Evolutionary conservation across 2,113 vertebrate species (phyloP).

Genomic region (Narcine bancroftii): DNA sequence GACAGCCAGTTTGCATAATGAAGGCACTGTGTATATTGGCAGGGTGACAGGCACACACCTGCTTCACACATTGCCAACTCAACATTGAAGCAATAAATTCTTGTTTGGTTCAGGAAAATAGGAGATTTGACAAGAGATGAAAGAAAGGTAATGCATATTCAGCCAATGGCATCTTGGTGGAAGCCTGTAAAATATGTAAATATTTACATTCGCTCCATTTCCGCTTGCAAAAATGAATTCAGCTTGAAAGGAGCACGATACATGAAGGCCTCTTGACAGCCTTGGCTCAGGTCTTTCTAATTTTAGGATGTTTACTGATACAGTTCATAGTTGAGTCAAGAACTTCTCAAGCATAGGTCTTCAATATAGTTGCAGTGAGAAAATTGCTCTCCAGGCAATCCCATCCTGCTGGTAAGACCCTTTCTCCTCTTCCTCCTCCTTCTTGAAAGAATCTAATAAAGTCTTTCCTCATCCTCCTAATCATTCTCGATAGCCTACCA

Average conservation of each 20-base stretch:
- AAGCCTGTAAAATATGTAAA: background rate
- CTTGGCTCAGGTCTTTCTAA: background rate
- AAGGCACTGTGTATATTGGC: background rate
- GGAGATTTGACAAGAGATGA: background rate
- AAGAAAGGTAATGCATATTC: background rate
- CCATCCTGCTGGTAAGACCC: background rate
- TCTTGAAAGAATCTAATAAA: background rate
- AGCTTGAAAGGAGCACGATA: background rate
- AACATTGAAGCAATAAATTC: background rate
- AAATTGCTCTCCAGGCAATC: background rate
- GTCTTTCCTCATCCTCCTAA: background rate
- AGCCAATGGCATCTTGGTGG: background rate
- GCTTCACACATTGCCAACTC: background rate
- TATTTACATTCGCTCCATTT: background rate
- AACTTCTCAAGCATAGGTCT: background rate
- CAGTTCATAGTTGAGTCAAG: background rate
- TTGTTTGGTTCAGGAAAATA: background rate
- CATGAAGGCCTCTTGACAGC: background rate
- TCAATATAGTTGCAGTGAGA: background rate
- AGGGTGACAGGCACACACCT: background rate
- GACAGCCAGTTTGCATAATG: background rate
- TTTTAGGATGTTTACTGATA: background rate
- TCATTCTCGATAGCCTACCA: background rate
- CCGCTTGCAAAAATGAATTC: background rate
- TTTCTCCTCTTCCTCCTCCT: background rate